Conservation (phyloP, 1,140 invertebrate genomes). For the Bombus confusus region DNA sequence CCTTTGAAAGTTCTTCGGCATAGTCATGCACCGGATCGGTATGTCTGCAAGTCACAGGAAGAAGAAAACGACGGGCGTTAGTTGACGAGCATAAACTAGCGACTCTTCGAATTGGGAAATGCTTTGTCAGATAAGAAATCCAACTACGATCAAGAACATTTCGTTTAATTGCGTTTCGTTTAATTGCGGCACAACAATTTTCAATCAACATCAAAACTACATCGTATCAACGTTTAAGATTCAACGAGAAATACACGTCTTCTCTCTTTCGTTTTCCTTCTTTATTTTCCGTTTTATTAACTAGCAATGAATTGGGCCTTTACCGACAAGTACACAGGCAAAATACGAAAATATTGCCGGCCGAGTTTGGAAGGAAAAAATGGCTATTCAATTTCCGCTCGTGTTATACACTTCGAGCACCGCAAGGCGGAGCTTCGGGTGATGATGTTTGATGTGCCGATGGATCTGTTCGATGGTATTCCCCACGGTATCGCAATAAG, state of each 20-base stretch:
- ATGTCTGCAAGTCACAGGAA: constrained; percentile 60
- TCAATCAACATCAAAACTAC: neutral
- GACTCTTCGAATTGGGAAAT: constrained; percentile 3
- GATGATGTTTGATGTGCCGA: neutral
- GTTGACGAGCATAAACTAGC: constrained; percentile 35
- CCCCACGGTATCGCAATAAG: constrained; percentile 22
- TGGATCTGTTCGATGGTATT: constrained; percentile 1
- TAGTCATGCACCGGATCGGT: constrained; percentile 47
- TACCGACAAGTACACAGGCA: neutral
- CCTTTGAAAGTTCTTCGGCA: constrained; percentile 62
- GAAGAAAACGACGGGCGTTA: constrained; percentile 58
- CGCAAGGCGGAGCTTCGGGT: neutral
- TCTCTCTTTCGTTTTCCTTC: too few relatives aligned
- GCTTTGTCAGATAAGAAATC: constrained; percentile 11
- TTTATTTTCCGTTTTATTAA: neutral
- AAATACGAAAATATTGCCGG: neutral
- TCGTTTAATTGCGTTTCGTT: constrained; percentile 19
- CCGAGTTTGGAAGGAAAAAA: neutral
- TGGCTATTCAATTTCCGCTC: neutral
- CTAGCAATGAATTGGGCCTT: neutral
- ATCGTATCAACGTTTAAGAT: neutral
- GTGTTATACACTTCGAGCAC: constrained; percentile 32
- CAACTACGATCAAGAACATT: constrained; percentile 15
- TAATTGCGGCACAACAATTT: neutral
- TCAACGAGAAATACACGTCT: neutral